Conservation (phyloP, 2,797 vertebrate species). For the Typhlichthys subterraneus region DNA sequence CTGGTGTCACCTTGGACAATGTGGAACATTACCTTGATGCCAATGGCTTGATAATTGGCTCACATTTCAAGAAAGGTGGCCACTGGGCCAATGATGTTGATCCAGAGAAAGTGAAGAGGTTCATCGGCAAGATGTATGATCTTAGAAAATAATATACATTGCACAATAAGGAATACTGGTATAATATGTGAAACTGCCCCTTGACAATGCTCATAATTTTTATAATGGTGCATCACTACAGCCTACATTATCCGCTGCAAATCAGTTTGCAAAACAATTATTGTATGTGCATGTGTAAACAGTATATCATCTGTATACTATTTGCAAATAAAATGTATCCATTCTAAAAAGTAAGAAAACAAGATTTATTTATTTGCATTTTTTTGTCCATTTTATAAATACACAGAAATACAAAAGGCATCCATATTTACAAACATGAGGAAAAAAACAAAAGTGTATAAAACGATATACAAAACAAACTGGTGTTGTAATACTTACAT, state of each 20-base stretch:
- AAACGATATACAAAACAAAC: conserved; percentile 37
- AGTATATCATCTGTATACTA: background rate
- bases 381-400: conserved; percentile 71
- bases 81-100: conserved; percentile 82
- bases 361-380: conserved; percentile 50
- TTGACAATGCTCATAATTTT: too few species aligned
- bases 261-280: too few species aligned
- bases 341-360: conserved; percentile 39
- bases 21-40: conserved; percentile 78
- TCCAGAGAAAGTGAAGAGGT: conserved; percentile 75
- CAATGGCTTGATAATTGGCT: conserved; percentile 83
- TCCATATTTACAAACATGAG: conserved; percentile 53
- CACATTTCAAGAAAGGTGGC: conserved; percentile 85
- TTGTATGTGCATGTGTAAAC: background rate
- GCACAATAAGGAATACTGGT: too few species aligned
- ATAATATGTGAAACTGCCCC: too few species aligned
- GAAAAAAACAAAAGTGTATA: conserved; percentile 33
- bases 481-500: conserved; percentile 19
- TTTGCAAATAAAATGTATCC: conserved; percentile 10
- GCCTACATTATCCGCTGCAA: too few species aligned
- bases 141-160: conserved; percentile 64
- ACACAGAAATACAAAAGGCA: conserved; percentile 51
- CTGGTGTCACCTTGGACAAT: conserved; percentile 85
- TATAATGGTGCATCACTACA: too few species aligned
- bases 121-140: conserved; percentile 79